A percentile compares a stretch with the other conserved stretches of the same genome.
phyloP scores from a whole-genome alignment of 1,140 invertebrate genomes.

The Neoseiulus cucumeris region DNA sequence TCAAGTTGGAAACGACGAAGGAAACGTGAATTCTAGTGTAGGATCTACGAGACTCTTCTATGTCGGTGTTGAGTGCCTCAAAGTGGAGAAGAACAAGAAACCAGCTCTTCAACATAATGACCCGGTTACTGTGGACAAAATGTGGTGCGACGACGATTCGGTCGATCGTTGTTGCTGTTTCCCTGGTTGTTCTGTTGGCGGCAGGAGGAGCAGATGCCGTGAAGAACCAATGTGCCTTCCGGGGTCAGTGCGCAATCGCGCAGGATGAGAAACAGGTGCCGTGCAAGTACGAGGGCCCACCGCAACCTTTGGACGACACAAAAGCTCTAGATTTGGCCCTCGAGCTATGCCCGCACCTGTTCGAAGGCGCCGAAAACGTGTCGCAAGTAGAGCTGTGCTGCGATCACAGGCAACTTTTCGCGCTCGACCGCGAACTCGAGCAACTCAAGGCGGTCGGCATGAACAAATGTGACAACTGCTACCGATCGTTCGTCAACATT shows the following conservation, averaged over 20 bases:
- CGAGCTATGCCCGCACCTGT: not conserved
- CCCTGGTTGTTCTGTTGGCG: no score
- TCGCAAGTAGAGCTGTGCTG: not conserved
- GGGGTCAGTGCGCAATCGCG: not conserved
- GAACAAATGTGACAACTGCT: slow-evolving; percentile 8
- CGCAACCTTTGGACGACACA: not conserved
- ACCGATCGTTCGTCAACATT: not conserved
- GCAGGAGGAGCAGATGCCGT: not conserved
- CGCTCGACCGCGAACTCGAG: not conserved
- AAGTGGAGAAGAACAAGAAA: no score
- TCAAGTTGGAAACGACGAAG: no score
- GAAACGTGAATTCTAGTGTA: no score
- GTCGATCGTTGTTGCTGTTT: no score
- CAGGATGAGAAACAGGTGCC: not conserved
- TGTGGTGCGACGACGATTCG: no score
- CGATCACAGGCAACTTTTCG: not conserved
- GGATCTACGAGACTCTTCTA: no score
- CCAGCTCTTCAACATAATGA: no score
- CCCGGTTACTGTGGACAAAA: no score
- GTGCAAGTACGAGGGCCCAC: slow-evolving; percentile 8
- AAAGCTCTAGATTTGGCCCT: not conserved
- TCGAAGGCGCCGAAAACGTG: not conserved
- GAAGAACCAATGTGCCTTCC: slow-evolving; percentile 4
- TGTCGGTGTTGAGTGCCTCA: no score
- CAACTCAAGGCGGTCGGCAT: not conserved